Conservation (phyloP, 2,797 vertebrate species). For the Intellagama lesueurii region DNA sequence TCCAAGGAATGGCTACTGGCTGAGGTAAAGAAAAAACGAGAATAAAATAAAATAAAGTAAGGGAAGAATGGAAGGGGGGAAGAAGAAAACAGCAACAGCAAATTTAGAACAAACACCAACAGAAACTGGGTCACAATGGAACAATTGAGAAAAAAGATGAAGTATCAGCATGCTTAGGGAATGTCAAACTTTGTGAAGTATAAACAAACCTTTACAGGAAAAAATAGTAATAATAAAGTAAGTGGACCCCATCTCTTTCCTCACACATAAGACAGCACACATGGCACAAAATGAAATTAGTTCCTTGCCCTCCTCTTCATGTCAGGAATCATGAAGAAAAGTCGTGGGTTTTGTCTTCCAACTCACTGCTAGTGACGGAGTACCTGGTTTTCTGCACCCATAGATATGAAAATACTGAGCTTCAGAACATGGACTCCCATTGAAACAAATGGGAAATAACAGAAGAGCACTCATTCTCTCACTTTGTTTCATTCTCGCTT, state of each 20-base stretch:
- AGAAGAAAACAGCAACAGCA: background rate
- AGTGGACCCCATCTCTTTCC: no score
- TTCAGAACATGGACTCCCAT: background rate
- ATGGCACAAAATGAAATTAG: background rate
- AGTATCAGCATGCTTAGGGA: no score
- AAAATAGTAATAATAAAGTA: no score
- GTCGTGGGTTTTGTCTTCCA: no score
- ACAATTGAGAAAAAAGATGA: no score
- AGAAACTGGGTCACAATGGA: no score
- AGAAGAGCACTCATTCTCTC: background rate
- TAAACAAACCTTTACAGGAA: no score
- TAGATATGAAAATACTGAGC: background rate
- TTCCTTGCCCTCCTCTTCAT: background rate
- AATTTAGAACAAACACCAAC: no score
- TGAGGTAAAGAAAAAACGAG: no score
- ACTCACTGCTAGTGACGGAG: background rate
- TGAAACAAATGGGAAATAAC: background rate
- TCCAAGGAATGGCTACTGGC: no score
- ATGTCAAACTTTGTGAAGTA: no score
- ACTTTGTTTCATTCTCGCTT: constrained; percentile 7
- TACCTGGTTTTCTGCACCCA: background rate
- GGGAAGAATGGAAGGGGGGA: background rate
- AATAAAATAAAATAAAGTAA: background rate
- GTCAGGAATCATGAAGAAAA: background rate
- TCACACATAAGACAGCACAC: no score